Evolutionary conservation across 2,797 vertebrate species (phyloP).

Genomic region (Fistularia tabacaria): DNA sequence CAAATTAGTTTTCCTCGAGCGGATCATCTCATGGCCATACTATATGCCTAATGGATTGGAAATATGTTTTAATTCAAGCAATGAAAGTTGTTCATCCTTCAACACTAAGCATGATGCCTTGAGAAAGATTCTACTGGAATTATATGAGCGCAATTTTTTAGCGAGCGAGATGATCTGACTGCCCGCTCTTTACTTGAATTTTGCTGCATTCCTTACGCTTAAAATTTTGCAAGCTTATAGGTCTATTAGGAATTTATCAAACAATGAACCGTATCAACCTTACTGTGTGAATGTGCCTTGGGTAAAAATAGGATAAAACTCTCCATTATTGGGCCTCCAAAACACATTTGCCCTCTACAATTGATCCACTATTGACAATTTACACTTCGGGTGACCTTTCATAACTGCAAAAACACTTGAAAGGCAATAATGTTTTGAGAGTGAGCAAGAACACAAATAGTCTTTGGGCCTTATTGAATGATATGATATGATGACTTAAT

Average conservation of each 20-base stretch:
- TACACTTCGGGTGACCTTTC: conserved; percentile 78
- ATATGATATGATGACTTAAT: conserved; percentile 46
- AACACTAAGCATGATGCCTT: conserved; percentile 65
- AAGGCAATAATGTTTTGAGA: conserved; percentile 67
- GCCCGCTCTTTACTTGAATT: conserved; percentile 58
- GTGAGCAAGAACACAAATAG: conserved; percentile 48
- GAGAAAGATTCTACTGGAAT: conserved; percentile 67
- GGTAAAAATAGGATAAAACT: conserved; percentile 77
- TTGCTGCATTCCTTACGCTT: conserved; percentile 67
- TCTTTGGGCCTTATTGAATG: conserved; percentile 52
- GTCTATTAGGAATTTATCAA: conserved; percentile 79
- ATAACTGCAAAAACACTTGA: conserved; percentile 70
- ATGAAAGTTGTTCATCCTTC: conserved; percentile 67
- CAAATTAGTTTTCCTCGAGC: conserved; percentile 66
- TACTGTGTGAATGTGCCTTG: conserved; percentile 69
- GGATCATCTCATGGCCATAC: conserved; percentile 60
- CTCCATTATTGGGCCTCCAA: conserved; percentile 73
- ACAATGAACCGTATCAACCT: conserved; percentile 72
- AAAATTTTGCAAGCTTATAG: conserved; percentile 73
- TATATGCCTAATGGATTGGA: conserved; percentile 68
- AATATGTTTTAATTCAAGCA: conserved; percentile 71
- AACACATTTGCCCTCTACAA: conserved; percentile 74
- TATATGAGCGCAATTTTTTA: conserved; percentile 78
- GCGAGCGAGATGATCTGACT: conserved; percentile 54
- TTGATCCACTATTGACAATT: conserved; percentile 77